Base-by-base conservation (phyloP, 53 echinoderm and acorn worm genomes). In the Zoroaster sp. region DNA sequence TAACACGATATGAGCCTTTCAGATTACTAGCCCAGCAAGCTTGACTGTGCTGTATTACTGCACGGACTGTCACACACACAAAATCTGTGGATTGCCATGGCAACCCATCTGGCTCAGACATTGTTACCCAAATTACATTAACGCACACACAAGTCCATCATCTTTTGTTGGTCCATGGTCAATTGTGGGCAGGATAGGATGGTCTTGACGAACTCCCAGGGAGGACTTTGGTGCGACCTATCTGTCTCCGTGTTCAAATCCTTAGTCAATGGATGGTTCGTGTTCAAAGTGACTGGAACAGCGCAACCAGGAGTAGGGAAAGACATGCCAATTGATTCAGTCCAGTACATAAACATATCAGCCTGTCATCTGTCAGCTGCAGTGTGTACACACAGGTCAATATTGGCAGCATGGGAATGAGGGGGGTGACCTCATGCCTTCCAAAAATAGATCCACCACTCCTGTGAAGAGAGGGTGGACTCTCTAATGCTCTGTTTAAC, bases 321-420 rank as follows among this genome's bases (percentile, higher is more conserved):
- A 82, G 82, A 82, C 30, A 40, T 66, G 82, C 82, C 82, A 68
- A 82, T 82, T 82, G 82, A 82, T 82, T 82, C 82, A 82, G 82
- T 44, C 28, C 82, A 42, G 82, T 82, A 82, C 68, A 82, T 82
- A 82, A 82, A 82, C 66, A 82, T 82, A 82, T 82, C 82, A 65
- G 82, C 30, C 82, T 82, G 67, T 82, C 66, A 42, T 82, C 82
- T 31, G 82, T 82, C 82, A 67, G 82, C 82, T 44, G 68, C 82
- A 31, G 66, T 82, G 82, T 82, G 82, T 82, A 68, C 82, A 82
- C 2, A 67, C 21, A 66, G 82, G 82, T 82, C 82, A 82, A 82
- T 82, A 82, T 41, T 44, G 68, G 45, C 33, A 36, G 67, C 66
- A 35, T 66, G 44, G 79, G 55, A 55, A 79, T 54, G 8, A 25